phyloP scores from a whole-genome alignment of 2,797 vertebrate genomes.

The Ispidina picta region DNA sequence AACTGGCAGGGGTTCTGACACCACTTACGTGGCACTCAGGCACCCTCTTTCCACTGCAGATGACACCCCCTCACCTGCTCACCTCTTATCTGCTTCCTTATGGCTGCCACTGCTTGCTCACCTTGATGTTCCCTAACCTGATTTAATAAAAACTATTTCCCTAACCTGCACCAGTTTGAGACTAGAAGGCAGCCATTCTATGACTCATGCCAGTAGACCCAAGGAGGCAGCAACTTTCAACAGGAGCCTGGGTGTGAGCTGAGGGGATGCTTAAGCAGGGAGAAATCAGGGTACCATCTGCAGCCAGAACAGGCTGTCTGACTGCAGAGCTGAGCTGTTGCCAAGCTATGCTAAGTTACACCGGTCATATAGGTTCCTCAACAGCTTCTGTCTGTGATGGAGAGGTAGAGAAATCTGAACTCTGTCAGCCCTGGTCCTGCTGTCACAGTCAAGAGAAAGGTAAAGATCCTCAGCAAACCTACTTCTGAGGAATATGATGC shows the following conservation, averaged over 20 bases:
- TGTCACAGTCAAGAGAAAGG: not conserved
- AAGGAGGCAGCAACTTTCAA: not conserved
- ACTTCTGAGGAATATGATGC: not conserved
- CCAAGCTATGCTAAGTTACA: conserved; percentile 26
- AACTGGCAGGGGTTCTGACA: not conserved
- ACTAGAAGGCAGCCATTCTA: not conserved
- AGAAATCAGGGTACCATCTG: conserved; percentile 58
- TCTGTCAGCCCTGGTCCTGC: not conserved
- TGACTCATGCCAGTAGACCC: not conserved
- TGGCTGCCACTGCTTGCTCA: not conserved
- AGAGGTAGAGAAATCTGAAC: not conserved
- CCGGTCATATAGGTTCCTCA: conserved; percentile 9
- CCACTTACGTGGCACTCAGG: not conserved
- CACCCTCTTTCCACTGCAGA: not conserved
- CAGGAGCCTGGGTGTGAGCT: conserved; percentile 11
- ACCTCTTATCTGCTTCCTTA: not conserved
- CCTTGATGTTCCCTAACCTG: not conserved
- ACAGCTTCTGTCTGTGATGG: not conserved
- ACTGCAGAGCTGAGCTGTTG: conserved; percentile 16
- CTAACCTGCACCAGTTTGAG: not conserved
- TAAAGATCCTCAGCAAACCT: not conserved
- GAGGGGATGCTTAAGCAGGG: not conserved
- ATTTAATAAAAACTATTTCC: not conserved
- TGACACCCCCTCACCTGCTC: not conserved
- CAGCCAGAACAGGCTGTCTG: conserved; percentile 54